A percentile compares a stretch with the other conserved stretches of the same genome.
phyloP scores from a whole-genome alignment of 2,888 invertebrate genomes.

The Melanophora roralis region DNA sequence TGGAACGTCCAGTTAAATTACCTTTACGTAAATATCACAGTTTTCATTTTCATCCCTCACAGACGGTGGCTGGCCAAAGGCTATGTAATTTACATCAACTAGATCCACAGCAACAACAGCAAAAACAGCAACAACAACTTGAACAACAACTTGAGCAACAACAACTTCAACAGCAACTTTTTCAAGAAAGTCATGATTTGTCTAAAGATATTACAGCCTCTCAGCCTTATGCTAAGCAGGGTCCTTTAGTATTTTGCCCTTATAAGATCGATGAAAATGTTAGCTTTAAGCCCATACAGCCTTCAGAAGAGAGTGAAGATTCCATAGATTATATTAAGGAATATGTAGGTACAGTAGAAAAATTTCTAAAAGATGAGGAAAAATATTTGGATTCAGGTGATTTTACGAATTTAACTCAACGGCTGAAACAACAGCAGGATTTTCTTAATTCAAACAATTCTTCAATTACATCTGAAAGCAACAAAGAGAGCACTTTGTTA shows the following conservation, averaged over 20 bases:
- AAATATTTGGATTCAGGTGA: slow-evolving; percentile 53
- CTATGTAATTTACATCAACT: slow-evolving; percentile 65
- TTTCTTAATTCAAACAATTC: slow-evolving; percentile 26
- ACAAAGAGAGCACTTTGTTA: background rate
- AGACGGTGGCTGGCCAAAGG: slow-evolving; percentile 72
- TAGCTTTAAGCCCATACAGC: slow-evolving; percentile 76
- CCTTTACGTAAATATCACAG: slow-evolving; percentile 77
- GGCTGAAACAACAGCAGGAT: slow-evolving; percentile 29
- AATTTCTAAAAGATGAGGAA: slow-evolving; percentile 45
- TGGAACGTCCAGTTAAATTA: slow-evolving; percentile 72
- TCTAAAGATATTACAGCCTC: background rate
- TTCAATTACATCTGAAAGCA: background rate
- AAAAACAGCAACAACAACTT: too few species aligned
- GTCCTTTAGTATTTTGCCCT: slow-evolving; percentile 72
- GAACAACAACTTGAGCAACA: background rate
- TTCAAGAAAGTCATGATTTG: background rate
- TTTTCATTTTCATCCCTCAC: slow-evolving; percentile 76
- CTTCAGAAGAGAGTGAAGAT: slow-evolving; percentile 63
- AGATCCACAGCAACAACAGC: slow-evolving; percentile 59
- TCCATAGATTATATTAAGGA: slow-evolving; percentile 47
- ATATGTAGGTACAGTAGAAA: slow-evolving; percentile 43
- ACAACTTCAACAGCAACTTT: slow-evolving; percentile 23
- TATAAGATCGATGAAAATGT: slow-evolving; percentile 72
- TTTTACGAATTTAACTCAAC: slow-evolving; percentile 53
- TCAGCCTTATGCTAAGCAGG: slow-evolving; percentile 57